Evolutionary conservation across 2,797 vertebrate genomes (phyloP).

Genomic region (Uromys caudimaculatus): DNA sequence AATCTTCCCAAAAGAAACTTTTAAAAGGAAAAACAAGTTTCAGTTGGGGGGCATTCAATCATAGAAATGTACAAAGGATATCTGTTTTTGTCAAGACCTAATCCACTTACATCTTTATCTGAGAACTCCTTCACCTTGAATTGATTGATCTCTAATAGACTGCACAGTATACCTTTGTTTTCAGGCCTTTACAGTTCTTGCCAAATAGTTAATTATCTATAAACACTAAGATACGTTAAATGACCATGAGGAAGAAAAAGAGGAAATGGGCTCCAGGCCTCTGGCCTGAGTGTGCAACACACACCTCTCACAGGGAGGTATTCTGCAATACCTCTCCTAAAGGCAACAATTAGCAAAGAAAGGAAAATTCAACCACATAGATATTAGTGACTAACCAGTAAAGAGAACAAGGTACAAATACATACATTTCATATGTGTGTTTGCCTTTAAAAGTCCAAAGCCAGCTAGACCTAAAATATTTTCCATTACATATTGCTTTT

Average conservation of each 20-base stretch:
- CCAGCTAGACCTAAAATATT: not conserved
- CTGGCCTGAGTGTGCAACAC: not conserved
- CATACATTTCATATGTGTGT: not conserved
- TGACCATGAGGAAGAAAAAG: not conserved
- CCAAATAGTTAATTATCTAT: slow-evolving; percentile 53
- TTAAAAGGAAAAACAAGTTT: slow-evolving; percentile 46
- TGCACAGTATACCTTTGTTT: slow-evolving; percentile 44
- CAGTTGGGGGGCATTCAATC: not conserved
- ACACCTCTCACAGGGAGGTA: not conserved
- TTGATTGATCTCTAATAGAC: slow-evolving; percentile 9
- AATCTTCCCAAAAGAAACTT: slow-evolving; percentile 34
- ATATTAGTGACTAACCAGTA: slow-evolving; percentile 10
- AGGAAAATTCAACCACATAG: slow-evolving; percentile 29
- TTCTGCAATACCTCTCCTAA: slow-evolving; percentile 29
- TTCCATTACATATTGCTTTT: slow-evolving; percentile 35
- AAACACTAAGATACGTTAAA: slow-evolving; percentile 55
- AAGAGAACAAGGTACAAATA: slow-evolving; percentile 3
- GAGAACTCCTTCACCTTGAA: slow-evolving; percentile 27
- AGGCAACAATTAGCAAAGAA: slow-evolving; percentile 12
- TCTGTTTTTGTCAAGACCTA: slow-evolving; percentile 29
- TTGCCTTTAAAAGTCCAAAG: slow-evolving; percentile 44
- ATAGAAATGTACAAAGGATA: slow-evolving; percentile 16
- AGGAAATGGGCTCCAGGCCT: not conserved
- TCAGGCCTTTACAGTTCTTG: slow-evolving; percentile 8
- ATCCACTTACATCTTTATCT: slow-evolving; percentile 42